Percentiles rank a stretch among this genome's conserved stretches.
Conservation (phyloP, 2,888 invertebrate species). For the Cerceris ruficornis region DNA sequence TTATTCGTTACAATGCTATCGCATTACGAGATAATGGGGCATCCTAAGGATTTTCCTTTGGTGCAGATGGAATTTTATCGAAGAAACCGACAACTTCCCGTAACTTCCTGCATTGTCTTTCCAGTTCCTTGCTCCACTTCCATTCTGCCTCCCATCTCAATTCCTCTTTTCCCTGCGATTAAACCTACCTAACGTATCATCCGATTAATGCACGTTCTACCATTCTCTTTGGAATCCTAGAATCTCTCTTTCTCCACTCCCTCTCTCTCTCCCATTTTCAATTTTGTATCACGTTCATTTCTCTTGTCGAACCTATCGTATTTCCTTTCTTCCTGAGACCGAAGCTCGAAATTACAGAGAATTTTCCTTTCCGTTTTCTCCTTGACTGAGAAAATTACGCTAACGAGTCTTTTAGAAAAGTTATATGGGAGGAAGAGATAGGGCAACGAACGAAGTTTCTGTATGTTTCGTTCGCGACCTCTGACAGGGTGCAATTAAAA, state of each 20-base stretch:
- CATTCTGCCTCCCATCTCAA: neutral
- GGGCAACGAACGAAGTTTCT: conserved; percentile 5
- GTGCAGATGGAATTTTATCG: conserved; percentile 60
- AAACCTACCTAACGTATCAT: neutral
- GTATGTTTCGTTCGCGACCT: conserved; percentile 30
- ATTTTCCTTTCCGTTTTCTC: conserved; percentile 3
- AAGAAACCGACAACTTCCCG: conserved; percentile 29
- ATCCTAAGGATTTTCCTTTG: conserved; percentile 65
- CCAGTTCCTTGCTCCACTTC: neutral
- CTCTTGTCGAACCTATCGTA: neutral
- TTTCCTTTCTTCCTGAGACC: neutral
- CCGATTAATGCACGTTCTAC: conserved; percentile 1
- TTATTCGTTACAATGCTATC: conserved; percentile 76
- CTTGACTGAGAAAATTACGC: conserved; percentile 11
- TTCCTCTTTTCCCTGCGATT: too few species aligned
- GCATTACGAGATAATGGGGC: conserved; percentile 76
- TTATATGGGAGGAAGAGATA: neutral
- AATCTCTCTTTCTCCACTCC: too few species aligned
- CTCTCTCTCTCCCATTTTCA: conserved; percentile 6
- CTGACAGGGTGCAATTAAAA: conserved; percentile 51
- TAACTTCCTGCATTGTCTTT: conserved; percentile 27
- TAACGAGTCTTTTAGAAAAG: neutral
- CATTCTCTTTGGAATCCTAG: too few species aligned
- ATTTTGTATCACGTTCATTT: conserved; percentile 6
- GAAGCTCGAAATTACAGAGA: neutral